Percentiles rank a stretch among this genome's conserved stretches.
phyloP scores from a whole-genome alignment of 2,797 vertebrate species.

The Bovichtus variegatus region DNA sequence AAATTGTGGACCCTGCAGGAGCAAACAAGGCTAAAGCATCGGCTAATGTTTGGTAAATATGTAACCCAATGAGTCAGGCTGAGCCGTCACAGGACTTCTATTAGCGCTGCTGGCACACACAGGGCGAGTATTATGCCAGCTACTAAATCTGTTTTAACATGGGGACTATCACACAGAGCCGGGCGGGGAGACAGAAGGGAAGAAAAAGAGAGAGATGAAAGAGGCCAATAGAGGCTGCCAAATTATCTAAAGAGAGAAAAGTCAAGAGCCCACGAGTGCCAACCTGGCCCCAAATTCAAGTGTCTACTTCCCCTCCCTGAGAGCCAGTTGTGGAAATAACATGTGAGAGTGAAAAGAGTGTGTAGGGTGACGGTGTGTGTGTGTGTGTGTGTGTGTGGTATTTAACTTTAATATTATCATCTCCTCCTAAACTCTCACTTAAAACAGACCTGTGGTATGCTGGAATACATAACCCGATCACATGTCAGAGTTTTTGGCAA shows the following conservation, averaged over 20 bases:
- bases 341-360: slow-evolving; percentile 31
- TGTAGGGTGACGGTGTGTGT: background rate
- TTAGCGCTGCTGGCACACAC: slow-evolving; percentile 71
- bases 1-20: slow-evolving; percentile 47
- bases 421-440: slow-evolving; percentile 36
- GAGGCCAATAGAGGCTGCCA: slow-evolving; percentile 36
- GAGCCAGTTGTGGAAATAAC: slow-evolving; percentile 28
- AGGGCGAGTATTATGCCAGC: slow-evolving; percentile 50
- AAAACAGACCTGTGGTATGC: slow-evolving; percentile 21
- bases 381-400: slow-evolving; percentile 17
- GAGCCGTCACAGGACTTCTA: slow-evolving; percentile 75
- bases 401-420: slow-evolving; percentile 53
- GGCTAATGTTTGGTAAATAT: slow-evolving; percentile 65
- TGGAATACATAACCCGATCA: slow-evolving; percentile 57
- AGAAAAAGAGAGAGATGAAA: slow-evolving; percentile 36
- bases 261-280: slow-evolving; percentile 66
- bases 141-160: slow-evolving; percentile 71
- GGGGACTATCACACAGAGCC: slow-evolving; percentile 44
- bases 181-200: slow-evolving; percentile 24
- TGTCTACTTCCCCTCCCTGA: slow-evolving; percentile 58
- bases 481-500: slow-evolving; percentile 55
- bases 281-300: slow-evolving; percentile 54
- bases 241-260: slow-evolving; percentile 63
- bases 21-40: slow-evolving; percentile 46
- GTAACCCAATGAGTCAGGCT: slow-evolving; percentile 77